Base-by-base conservation (phyloP, 2,113 vertebrate species). In the Erpornis zantholeuca region DNA sequence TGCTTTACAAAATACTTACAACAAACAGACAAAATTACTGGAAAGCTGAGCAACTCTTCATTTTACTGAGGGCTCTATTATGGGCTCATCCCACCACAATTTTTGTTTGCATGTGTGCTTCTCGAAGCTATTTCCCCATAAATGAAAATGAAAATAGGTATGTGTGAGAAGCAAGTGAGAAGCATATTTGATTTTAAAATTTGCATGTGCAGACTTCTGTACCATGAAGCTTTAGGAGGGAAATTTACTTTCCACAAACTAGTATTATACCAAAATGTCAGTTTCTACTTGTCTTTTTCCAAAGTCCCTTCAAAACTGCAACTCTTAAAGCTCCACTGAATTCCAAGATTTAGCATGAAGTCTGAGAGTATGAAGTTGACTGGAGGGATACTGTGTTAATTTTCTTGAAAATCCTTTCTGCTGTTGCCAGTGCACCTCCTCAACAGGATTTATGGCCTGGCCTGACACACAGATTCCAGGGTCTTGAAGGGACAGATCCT, bases 111-210 rank as follows among this genome's bases (percentile, higher is more conserved):
- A 57, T 68, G 33, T 2, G 2, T 66, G 64, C 42, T 90, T 88
- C 64, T 92, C 63, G 59, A 86, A 73, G 68, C 38, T 79, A 47
- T 86, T 90, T 91, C 44, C 47, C 18, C 77, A 68, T 47, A 88
- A 88, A 90, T 63, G 50, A 87, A 94, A 92, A 95, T 38, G 40
- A 94, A 96, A 92, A 84, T 13, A 87, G 60, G 65, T 81, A 54
- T 33, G 70, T 47, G 18, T 45, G 57, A 94, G 60, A 78, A 92
- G 53, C 31, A 66, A 92, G 70, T 4, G 15, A 86, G 56, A 82
- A 45, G 56, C 49, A 53, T 49, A 89, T 60, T 57, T 84, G 60
- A 94, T 78, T 72, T 87, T 38, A n/a, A 72, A 79, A 89, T 95
- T 75, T 94, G 60, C 81, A 71, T 27, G 45, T 35, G 27, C 40